Percentiles rank a stretch among this genome's conserved stretches.
Conservation (phyloP, 2,797 vertebrate species). For the Anabas testudineus region DNA sequence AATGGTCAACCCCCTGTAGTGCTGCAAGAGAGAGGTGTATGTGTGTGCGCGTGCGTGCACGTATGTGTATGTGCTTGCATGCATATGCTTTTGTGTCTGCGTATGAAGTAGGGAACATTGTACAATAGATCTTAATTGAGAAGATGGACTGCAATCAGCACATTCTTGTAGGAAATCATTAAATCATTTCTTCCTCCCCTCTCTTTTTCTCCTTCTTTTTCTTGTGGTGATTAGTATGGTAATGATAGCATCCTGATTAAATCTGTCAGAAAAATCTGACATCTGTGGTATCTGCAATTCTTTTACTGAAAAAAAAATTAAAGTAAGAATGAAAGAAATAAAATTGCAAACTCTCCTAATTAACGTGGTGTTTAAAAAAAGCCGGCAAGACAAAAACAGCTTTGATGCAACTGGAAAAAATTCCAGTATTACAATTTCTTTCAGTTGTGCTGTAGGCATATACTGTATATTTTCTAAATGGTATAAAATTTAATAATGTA, state of each 20-base stretch:
- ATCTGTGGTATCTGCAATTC: constrained; percentile 68
- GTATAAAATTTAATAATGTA: neutral
- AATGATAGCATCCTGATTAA: constrained; percentile 79
- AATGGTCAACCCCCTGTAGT: constrained; percentile 78
- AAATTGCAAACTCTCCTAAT: constrained; percentile 17
- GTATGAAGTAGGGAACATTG: constrained; percentile 60
- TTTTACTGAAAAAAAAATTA: constrained; percentile 46
- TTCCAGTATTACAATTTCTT: neutral
- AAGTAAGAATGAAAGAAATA: constrained; percentile 32
- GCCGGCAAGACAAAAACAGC: constrained; percentile 1
- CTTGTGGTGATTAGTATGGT: constrained; percentile 75
- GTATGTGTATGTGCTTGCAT: constrained; percentile 16
- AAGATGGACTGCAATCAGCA: constrained; percentile 83
- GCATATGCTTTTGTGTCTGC: constrained; percentile 45
- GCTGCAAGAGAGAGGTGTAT: constrained; percentile 66
- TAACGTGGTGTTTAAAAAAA: constrained; percentile 26
- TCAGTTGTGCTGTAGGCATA: neutral
- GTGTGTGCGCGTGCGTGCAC: constrained; percentile 36
- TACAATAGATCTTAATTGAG: constrained; percentile 86
- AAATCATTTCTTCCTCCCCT: constrained; percentile 76
- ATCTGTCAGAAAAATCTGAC: constrained; percentile 75
- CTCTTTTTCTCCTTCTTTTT: constrained; percentile 62
- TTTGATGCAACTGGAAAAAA: neutral
- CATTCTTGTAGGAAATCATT: constrained; percentile 82
- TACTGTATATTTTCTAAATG: neutral